Base-by-base conservation (phyloP, 2,113 vertebrate species). In the Coptodon bakossiorum region DNA sequence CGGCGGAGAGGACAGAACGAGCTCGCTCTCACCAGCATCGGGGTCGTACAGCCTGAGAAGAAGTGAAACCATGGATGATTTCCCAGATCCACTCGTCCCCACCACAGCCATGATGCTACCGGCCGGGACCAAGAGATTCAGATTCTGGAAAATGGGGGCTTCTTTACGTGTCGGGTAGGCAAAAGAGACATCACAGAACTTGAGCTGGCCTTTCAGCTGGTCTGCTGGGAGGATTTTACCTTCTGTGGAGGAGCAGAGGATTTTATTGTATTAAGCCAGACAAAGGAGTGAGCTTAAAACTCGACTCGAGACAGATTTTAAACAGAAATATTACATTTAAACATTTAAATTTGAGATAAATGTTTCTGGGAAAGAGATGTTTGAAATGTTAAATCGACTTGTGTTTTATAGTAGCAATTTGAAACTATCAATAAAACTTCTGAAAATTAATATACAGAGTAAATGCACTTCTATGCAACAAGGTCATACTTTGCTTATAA, bases 41-140 rank as follows among this genome's bases (percentile, higher is more conserved):
- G 98, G 95, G 90, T 99, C 97, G 1, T 99, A 99, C 16, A 99
- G 79, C 11, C 98, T 95, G 80, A 99, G 95, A 9, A 99, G 95
- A 80, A 99, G 95, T 1, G 98, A 98, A 48, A 99, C 96, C 78
- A 99, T 95, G 0, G 98, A 98, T 0, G 99, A 99, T 89, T 99
- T 99, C 57, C 99, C 99, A 8, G 98, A 97, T 4, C 98, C 99
- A 43, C 99, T 99, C 17, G 98, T 88, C 76, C 99, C 98, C 43
- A 99, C 98, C 9, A 99, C 95, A 3, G 99, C 99, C 91, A 97
- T 98, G 88, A 99, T 94, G 19, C 97, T 97, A 14, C 98, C 98
- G 1, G 98, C 96, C 0, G 98, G 98, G 29, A 99, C 97, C 53
- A 93, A 94, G 61, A 99, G 97, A 90, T 94, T 97, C 84, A 99